These are phyloP conservation scores for Heliconius melpomene DNA, from an alignment of 1,140 invertebrate species.

Conservation along the genomic window DNA sequence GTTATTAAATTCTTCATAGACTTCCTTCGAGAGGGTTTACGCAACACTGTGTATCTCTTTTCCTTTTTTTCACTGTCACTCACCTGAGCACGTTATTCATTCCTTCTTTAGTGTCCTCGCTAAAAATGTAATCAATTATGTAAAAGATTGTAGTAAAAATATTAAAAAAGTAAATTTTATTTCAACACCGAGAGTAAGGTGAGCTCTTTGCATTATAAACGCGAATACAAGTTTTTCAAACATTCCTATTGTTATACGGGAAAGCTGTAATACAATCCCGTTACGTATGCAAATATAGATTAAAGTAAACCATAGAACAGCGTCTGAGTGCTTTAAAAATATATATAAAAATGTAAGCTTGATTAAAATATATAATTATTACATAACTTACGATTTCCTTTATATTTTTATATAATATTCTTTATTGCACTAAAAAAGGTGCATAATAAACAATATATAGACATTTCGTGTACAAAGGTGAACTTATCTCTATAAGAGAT, in stretches of 20 bases:
- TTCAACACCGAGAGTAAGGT: background rate
- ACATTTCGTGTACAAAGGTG: too few species aligned
- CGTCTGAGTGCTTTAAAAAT: background rate
- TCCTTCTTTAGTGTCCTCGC: too few species aligned
- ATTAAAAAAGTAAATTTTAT: background rate
- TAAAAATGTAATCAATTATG: background rate
- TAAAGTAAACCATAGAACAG: constrained; percentile 1
- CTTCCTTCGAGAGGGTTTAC: too few species aligned
- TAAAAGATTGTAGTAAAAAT: background rate
- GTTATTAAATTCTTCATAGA: too few species aligned
- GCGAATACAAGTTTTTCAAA: constrained; percentile 1
- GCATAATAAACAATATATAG: too few species aligned
- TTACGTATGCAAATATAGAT: constrained; percentile 23
- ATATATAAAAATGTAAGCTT: background rate
- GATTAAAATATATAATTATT: constrained; percentile 1
- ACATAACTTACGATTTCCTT: background rate
- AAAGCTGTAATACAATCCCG: constrained; percentile 18
- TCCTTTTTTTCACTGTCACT: too few species aligned
- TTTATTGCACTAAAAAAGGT: too few species aligned
- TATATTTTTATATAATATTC: too few species aligned
- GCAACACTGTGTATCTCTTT: too few species aligned
- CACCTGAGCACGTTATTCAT: too few species aligned
- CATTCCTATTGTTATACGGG: background rate
- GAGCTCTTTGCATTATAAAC: constrained; percentile 1
- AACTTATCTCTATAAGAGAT: too few species aligned